Evolutionary conservation across 2,888 invertebrate species (phyloP).

Genomic region (Lithodes maja): DNA sequence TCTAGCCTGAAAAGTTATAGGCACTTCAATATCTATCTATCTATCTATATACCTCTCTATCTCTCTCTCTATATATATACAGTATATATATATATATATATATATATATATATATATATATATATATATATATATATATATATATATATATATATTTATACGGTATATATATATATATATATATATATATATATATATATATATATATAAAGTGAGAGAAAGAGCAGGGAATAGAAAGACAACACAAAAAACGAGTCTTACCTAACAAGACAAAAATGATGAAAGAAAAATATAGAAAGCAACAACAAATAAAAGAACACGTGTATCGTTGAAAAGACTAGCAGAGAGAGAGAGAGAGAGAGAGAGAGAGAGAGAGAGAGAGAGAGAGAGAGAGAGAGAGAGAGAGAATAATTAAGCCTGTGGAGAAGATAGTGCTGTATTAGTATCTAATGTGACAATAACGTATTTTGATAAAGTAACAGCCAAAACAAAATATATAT

Average conservation of each 20-base stretch:
- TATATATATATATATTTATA: background rate
- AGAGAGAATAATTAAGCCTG: background rate
- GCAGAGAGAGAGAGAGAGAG: background rate
- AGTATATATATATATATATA: background rate
- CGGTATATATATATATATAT: background rate
- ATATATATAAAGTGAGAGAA: constrained; percentile 19
- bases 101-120: background rate
- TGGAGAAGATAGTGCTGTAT: no score
- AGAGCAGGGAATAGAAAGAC: constrained; percentile 13
- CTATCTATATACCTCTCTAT: background rate
- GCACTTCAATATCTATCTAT: background rate
- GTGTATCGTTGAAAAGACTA: background rate
- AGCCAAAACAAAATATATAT: no score
- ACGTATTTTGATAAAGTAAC: no score
- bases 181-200: background rate
- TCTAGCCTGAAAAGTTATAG: no score
- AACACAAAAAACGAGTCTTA: background rate
- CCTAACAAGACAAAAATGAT: background rate
- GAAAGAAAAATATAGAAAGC: background rate
- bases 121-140: background rate
- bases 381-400: background rate
- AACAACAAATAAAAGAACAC: background rate
- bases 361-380: constrained; percentile 10
- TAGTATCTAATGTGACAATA: no score
- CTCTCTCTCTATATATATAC: background rate